Conservation (phyloP, 2,888 invertebrate genomes). For the Epinotia demarniana region DNA sequence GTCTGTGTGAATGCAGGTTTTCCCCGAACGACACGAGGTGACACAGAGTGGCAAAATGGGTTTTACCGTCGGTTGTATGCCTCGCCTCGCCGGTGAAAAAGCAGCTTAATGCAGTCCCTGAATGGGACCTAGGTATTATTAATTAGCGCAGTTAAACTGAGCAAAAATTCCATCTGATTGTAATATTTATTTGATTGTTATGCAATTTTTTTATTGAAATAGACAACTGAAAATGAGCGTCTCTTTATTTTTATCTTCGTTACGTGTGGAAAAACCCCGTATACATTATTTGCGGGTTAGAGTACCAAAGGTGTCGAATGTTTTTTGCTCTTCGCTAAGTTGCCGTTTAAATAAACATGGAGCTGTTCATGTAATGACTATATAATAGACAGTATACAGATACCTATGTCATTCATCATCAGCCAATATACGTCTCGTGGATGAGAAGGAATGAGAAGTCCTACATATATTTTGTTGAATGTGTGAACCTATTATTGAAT, state of each 20-base stretch:
- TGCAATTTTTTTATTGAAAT: conserved; percentile 34
- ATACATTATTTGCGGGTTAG: conserved; percentile 17
- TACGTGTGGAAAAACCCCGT: background rate
- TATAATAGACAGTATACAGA: too few species aligned
- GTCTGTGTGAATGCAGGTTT: too few species aligned
- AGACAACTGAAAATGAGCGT: conserved; percentile 12
- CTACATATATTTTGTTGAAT: too few species aligned
- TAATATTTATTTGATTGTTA: conserved; percentile 25
- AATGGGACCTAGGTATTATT: background rate
- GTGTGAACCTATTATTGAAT: too few species aligned
- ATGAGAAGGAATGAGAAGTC: too few species aligned
- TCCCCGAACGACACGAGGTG: too few species aligned
- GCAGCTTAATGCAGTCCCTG: background rate
- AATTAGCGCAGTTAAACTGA: conserved; percentile 6
- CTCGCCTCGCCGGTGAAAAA: background rate
- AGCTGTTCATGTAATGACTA: background rate
- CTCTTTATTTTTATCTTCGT: conserved; percentile 11
- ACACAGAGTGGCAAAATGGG: too few species aligned
- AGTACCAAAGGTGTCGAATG: conserved; percentile 11
- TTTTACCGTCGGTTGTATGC: background rate
- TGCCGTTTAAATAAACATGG: background rate
- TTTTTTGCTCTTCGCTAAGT: background rate
- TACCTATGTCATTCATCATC: too few species aligned
- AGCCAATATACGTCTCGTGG: too few species aligned
- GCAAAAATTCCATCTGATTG: conserved; percentile 1